These are phyloP conservation scores for Diadegma fenestrale DNA, from an alignment of 2,888 invertebrate species.

Conservation along the genomic window DNA sequence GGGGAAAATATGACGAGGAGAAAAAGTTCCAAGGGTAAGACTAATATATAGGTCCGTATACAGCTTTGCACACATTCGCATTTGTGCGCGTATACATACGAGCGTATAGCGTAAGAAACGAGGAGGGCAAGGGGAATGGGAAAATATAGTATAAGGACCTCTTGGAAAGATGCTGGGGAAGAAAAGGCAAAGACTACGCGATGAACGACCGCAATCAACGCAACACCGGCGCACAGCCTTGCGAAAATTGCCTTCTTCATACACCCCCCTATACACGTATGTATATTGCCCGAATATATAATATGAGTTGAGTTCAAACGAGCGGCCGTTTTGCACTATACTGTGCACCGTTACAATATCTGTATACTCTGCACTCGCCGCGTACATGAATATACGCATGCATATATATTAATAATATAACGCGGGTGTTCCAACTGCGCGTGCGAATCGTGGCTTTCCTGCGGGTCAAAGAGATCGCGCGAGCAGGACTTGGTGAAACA, in stretches of 20 bases:
- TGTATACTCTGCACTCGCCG: neutral
- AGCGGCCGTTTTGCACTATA: conserved; percentile 47
- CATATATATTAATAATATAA: conserved; percentile 63
- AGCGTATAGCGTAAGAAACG: conserved; percentile 1
- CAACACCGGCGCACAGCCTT: conserved; percentile 80
- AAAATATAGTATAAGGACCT: conserved; percentile 51
- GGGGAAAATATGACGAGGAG: conserved; percentile 57
- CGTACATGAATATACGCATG: conserved; percentile 74
- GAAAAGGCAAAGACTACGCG: conserved; percentile 71
- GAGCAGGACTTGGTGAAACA: conserved; percentile 52
- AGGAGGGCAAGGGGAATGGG: conserved; percentile 22
- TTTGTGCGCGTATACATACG: conserved; percentile 10
- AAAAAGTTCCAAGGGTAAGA: conserved; percentile 45
- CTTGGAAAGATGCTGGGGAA: conserved; percentile 51
- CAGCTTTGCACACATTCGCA: conserved; percentile 26
- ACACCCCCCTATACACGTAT: conserved; percentile 8
- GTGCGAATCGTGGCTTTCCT: conserved; percentile 55
- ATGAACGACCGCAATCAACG: conserved; percentile 83
- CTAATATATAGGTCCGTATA: conserved; percentile 40
- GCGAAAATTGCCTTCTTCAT: conserved; percentile 79
- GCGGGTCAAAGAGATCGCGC: conserved; percentile 64
- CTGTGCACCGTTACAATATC: conserved; percentile 8
- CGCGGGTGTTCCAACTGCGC: conserved; percentile 67
- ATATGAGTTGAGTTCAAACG: conserved; percentile 67
- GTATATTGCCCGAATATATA: conserved; percentile 79